Evolutionary conservation across 2,888 invertebrate genomes (phyloP), one percentile per base, ranked within the genome.

Genomic region (Dichetophora obliterata): DNA sequence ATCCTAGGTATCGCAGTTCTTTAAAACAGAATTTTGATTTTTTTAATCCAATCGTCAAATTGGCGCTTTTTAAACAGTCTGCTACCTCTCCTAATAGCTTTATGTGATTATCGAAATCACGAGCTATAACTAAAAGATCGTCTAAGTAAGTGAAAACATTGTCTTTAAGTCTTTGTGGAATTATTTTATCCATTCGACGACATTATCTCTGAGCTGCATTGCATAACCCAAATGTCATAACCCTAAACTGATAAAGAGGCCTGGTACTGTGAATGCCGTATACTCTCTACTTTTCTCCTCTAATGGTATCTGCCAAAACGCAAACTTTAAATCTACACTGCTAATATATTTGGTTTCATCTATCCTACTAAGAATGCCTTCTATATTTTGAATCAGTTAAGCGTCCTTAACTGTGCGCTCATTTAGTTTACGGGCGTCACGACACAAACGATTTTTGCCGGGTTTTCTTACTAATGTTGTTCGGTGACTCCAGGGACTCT

Each of bases 161-260:
- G 57, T 77, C 9, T 77, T 79, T 61, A 6, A 69, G 78, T 70
- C 16, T 50, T 61, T 59, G 71, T 3, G 81, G 82, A 6, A 82
- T 77, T 0, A 82, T 77, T 22, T 77, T 76, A 66, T 83, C 82
- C 72, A 84, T 78, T 16, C 83, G 59, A 3, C 82, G 68, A 71
- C 82, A 82, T 8, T 78, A 14, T 3, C 77, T 57, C 43, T 80
- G 78, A 1, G 79, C 75, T n/a, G n/a, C n/a, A n/a, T n/a, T n/a
- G n/a, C n/a, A n/a, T n/a, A n/a, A n/a, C n/a, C n/a, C n/a, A n/a
- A n/a, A n/a, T n/a, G n/a, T n/a, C n/a, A n/a, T n/a, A n/a, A n/a
- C n/a, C n/a, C n/a, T n/a, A n/a, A n/a, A n/a, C n/a, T n/a, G n/a
- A n/a, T n/a, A n/a, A n/a, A n/a, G n/a, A n/a, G n/a, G n/a, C n/a